Base-by-base conservation (phyloP, 2,797 vertebrate genomes). In the Orientallactaga sibirica region DNA sequence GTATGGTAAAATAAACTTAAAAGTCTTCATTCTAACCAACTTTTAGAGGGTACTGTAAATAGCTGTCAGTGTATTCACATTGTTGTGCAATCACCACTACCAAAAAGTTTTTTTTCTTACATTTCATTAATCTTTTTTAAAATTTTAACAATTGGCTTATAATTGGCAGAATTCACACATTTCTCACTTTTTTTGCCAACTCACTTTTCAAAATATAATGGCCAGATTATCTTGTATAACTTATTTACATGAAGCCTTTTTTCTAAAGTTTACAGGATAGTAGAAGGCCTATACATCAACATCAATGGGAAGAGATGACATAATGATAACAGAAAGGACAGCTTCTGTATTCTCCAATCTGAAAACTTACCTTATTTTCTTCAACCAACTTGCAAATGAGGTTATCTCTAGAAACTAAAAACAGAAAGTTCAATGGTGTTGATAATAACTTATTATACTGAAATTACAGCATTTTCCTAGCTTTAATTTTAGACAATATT, bases 291-390 rank as follows among this genome's bases (percentile, higher is more conserved):
- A 0, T 43, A 92, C 93, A 29, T 4, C 81, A 92, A 94, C 41
- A 25, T 11, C 1, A 67, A 52, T 48, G 41, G 88, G 37, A 75
- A 85, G 86, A 37, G 33, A 61, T 1, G 27, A 55, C 27, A 68
- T 68, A 68, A 48, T 24, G 27, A 82, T 64, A 27, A 74, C 75
- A 86, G 18, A 20, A 68, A 78, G 77, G 74, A 67, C 66, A 33
- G 62, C 4, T 62, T 76, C 20, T 64, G 43, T 29, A 43, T 8
- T 88, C 48, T 5, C 55, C 20, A 33, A 75, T 5, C 41, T 96
- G 89, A 88, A 55, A 37, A 96, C 97, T 97, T 98, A 98, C 98
- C 97, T 98, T 98, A 66, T 97, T 96, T 97, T 98, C 98, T 92
- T 98, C 97, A 19, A 75, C 89, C 95, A 98, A 93, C 94, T 98